Evolutionary conservation across 53 echinoderm and acorn worm genomes (phyloP).

Genomic region (Mesocentrotus franciscanus): DNA sequence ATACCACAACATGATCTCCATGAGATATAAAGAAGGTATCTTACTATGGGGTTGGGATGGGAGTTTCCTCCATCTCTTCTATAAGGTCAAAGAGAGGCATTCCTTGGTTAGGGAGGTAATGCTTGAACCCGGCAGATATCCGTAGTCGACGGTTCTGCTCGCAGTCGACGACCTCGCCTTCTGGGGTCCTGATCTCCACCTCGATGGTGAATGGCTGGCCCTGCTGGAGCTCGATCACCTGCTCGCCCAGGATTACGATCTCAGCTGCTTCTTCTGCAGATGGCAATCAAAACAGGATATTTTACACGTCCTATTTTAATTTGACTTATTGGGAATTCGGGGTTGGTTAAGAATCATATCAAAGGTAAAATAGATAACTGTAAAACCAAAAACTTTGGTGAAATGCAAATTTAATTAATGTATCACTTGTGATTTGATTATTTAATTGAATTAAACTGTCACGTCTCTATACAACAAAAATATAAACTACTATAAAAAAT

Average conservation of each 20-base stretch:
- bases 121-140: slow-evolving; percentile 85
- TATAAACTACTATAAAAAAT: no score
- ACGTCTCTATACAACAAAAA: no score
- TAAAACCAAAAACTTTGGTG: no score
- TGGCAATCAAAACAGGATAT: neutral
- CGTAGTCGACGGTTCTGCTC: slow-evolving; percentile 82
- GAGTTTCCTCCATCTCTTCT: slow-evolving; percentile 95
- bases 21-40: neutral
- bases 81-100: slow-evolving; percentile 92
- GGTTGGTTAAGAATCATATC: no score
- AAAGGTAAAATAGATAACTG: no score
- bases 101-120: slow-evolving; percentile 76
- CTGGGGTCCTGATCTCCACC: slow-evolving; percentile 80
- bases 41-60: slow-evolving; percentile 89
- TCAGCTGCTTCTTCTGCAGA: slow-evolving; percentile 83
- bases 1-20: no score
- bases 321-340: no score
- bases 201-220: slow-evolving; percentile 87
- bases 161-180: slow-evolving; percentile 75
- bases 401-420: no score
- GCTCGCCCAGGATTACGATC: slow-evolving; percentile 74
- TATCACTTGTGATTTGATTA: no score
- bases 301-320: no score
- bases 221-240: slow-evolving; percentile 81
- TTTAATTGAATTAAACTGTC: no score